Base-by-base conservation (phyloP, 1,140 invertebrate species). In the Pogonomyrmex barbatus region DNA sequence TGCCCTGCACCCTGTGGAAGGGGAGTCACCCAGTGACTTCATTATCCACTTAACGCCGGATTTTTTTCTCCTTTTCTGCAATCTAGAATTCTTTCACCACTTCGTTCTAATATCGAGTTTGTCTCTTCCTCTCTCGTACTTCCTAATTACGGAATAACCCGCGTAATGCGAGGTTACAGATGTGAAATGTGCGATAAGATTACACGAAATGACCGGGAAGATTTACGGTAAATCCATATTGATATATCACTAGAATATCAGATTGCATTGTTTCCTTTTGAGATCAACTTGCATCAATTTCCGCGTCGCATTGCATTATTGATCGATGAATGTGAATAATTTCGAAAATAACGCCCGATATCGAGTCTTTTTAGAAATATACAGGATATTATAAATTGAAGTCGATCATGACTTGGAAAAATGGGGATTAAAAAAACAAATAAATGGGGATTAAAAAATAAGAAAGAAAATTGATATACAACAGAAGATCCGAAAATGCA, bases 21-120 rank as follows among this genome's bases (percentile, higher is more conserved):
- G 42, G 54, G 79, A 42, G 56, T 75, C 54, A 45, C 68, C n/a
- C 9, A 39, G 67, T 36, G 54, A 60, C 79, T 58, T 83, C 47
- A 75, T 83, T 83, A 83, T 75, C 68, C 79, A 75, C 42, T 75
- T 83, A 83, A 83, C 52, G 17, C 30, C 17, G 24, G 14, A 17
- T 50, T n/a, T 30, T 14, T 9, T 56, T 45, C n/a, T 82, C 60
- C 36, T 36, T 30, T 24, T 10, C 73, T 33, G 14, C 36, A 5
- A n/a, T 39, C 54, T 1, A 2, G 4, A 33, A 42, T 24, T 24
- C 12, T 9, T 52, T 14, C 17, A 45, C 24, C 17, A 45, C 24
- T 10, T 24, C 42, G n/a, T 33, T 42, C 17, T 47, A 9, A 58
- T 14, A 24, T 6, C 54, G 42, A 10, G 14, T 50, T 36, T 17